Evolutionary conservation across 2,888 invertebrate species (phyloP).

Genomic region (Stegophylla sp.): DNA sequence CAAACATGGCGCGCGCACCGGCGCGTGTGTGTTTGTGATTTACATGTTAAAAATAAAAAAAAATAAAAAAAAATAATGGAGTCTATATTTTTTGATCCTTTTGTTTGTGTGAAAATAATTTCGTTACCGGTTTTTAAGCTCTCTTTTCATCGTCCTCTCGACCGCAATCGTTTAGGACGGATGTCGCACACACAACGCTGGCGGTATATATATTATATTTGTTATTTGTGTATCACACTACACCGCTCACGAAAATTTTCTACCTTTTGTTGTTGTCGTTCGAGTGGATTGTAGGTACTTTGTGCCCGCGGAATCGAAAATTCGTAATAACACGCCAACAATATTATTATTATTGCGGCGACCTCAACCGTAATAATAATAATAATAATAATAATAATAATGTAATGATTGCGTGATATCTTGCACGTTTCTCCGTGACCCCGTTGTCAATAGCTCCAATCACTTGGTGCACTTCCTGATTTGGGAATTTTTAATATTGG

Average conservation of each 20-base stretch:
- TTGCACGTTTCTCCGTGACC: too few species aligned
- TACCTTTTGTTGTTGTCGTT: conserved; percentile 12
- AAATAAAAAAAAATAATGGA: neutral
- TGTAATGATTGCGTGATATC: too few species aligned
- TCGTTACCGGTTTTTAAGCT: conserved; percentile 18
- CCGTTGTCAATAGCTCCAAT: too few species aligned
- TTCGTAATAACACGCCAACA: neutral
- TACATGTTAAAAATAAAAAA: neutral
- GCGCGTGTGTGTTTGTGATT: neutral
- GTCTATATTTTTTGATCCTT: neutral
- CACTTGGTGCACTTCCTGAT: too few species aligned
- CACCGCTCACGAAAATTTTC: neutral
- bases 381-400: too few species aligned
- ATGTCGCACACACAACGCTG: neutral
- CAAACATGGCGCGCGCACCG: too few species aligned
- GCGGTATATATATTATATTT: too few species aligned
- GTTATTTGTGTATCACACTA: neutral
- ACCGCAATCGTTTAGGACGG: neutral
- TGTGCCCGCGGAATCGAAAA: neutral
- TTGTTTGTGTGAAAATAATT: conserved; percentile 29
- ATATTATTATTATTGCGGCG: neutral
- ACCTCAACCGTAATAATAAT: too few species aligned
- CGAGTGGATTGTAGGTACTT: neutral
- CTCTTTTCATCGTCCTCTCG: neutral
- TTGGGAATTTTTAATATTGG: too few species aligned